Evolutionary conservation across 2,113 vertebrate genomes (phyloP).

Genomic region (Lates calcarifer): DNA sequence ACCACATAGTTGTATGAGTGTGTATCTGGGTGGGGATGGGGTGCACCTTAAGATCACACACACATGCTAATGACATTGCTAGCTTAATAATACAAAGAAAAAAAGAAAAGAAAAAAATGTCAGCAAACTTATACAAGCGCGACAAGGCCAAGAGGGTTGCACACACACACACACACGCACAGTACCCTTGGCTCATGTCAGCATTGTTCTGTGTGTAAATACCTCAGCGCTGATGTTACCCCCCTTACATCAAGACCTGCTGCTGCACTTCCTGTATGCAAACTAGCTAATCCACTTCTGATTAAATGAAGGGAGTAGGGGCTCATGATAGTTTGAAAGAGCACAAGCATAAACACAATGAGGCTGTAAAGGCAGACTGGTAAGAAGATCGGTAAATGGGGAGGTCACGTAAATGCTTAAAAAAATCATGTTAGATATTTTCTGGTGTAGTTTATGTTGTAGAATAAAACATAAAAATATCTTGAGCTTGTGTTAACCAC

Average conservation of each 20-base stretch:
- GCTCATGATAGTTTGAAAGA: too few species aligned
- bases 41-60: constrained; percentile 79
- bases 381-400: too few species aligned
- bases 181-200: constrained; percentile 66
- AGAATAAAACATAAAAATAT: too few species aligned
- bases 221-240: constrained; percentile 60
- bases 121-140: constrained; percentile 76
- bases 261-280: constrained; percentile 44
- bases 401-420: too few species aligned
- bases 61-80: constrained; percentile 80
- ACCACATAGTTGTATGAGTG: neutral
- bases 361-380: too few species aligned
- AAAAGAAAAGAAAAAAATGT: constrained; percentile 70
- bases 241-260: constrained; percentile 15
- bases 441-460: too few species aligned
- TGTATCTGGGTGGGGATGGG: neutral
- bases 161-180: constrained; percentile 6
- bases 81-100: constrained; percentile 81
- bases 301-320: constrained; percentile 20
- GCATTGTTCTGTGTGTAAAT: constrained; percentile 79
- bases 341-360: too few species aligned
- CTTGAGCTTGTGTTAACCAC: too few species aligned
- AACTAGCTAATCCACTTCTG: constrained; percentile 32
- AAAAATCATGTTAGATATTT: too few species aligned
- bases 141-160: constrained; percentile 48